A percentile compares a stretch with the other conserved stretches of the same genome.
These are phyloP conservation scores for Mnemiopsis leidyi DNA, from an alignment of 37 sponge, comb jelly and placozoan species.

Conservation along the genomic window DNA sequence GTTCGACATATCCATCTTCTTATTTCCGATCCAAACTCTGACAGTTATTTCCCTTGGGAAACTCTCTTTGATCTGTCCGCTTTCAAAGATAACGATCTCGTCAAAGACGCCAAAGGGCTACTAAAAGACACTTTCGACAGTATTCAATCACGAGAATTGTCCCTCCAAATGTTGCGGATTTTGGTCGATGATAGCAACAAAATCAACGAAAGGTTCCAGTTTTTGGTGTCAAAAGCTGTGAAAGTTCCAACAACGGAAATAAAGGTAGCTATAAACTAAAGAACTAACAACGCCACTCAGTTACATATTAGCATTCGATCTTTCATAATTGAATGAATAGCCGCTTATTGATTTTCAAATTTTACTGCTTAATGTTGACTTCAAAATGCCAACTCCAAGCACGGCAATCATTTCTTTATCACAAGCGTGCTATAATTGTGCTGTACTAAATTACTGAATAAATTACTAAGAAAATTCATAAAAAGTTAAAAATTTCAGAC, in stretches of 20 bases:
- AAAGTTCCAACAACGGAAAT: background rate
- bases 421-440: too few relatives aligned
- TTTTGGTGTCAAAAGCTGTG: background rate
- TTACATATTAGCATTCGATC: too few relatives aligned
- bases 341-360: too few relatives aligned
- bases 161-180: background rate
- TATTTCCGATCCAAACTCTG: background rate
- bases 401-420: too few relatives aligned
- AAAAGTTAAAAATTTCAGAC: background rate
- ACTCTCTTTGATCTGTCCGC: background rate
- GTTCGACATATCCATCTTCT: background rate
- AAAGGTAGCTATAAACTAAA: too few relatives aligned
- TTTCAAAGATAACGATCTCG: background rate
- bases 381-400: too few relatives aligned
- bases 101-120: background rate
- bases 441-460: too few relatives aligned
- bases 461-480: too few relatives aligned
- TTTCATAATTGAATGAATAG: too few relatives aligned
- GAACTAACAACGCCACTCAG: too few relatives aligned
- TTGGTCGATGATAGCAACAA: background rate
- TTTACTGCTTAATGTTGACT: too few relatives aligned
- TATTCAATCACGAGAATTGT: background rate
- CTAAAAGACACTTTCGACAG: background rate
- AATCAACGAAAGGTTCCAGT: background rate
- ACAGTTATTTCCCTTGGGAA: background rate